Evolutionary conservation across 2,797 vertebrate genomes (phyloP), one percentile per base, ranked within the genome.

Genomic region (Crenuchus spilurus): DNA sequence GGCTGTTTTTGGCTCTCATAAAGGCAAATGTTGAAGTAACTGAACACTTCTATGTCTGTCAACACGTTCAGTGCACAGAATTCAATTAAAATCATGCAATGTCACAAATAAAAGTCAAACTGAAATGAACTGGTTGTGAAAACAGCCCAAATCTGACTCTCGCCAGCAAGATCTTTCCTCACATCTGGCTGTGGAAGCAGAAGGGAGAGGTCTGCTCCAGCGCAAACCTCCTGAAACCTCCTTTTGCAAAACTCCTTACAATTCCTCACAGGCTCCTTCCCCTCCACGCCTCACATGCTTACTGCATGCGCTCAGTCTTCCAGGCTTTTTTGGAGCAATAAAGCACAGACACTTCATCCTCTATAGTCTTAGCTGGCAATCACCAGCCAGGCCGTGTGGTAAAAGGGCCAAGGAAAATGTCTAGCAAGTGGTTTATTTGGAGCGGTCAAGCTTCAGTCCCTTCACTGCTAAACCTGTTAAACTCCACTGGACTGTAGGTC

Each of bases 341-440:
- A 85, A 85, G 78, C 44, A 68, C 60, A 75, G 70, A 62, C 70
- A 65, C 80, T 80, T 74, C 77, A 80, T 82, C 55, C 79, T 81
- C 83, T 46, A 65, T 31, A 64, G 71, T 80, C 80, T 79, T 44
- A 64, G 75, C 75, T 75, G 60, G 83, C 80, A 88, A 88, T 86
- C 84, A 88, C 49, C 35, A 69, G 57, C 83, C 41, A 69, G 79
- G 78, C 81, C 28, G 67, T 62, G 28, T 22, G 72, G 51, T 81
- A 74, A 82, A 80, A 77, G 75, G 84, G 88, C 84, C 85, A 81
- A 86, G 78, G 74, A 85, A 86, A 87, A 84, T 73, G 82, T 84
- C 77, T 84, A 82, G 85, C 78, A 83, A 85, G 84, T 80, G 81
- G 70, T 85, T 75, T 82, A 88, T 90, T 87, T 82, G 72, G 69